Evolutionary conservation across 2,113 vertebrate genomes (phyloP), one percentile per base, ranked within the genome.

Genomic region (Xerus inauris): DNA sequence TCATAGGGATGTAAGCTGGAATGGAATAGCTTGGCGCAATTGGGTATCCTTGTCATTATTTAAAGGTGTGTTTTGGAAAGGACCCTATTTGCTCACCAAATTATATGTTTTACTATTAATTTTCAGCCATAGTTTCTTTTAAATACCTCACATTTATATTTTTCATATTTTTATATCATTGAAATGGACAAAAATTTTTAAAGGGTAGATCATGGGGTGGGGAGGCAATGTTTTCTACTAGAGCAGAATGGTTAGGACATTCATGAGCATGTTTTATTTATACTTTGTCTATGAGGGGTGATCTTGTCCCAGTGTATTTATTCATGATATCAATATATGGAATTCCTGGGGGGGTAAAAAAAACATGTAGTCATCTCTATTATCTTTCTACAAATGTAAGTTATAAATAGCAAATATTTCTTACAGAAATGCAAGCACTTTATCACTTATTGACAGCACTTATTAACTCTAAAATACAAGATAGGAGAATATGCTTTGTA

Each of bases 351-450:
- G n/a, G n/a, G n/a, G n/a, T n/a, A 24, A 6, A n/a, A 92, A 79
- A 1, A 6, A 82, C 11, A 49, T 49, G 10, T 17, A 75, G 28
- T 26, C 19, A 45, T 73, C 65, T 72, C 3, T 51, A 42, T 10
- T 38, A 17, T 49, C 8, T 73, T 83, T 16, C 38, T 87, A 35
- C 28, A 91, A 59, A 64, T 16, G 1, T 45, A 75, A 80, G 32
- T 87, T 94, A 14, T 40, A 80, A 64, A 86, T 49, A n/a, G 93
- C 62, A 95, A 59, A 45, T 72, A 69, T 77, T 87, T 12, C 35
- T 75, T 94, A 57, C n/a, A 8, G 13, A 28, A 93, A n/a, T 76
- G 32, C 10, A 45, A 80, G 71, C 1, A 28, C 3, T 9, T 67
- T 81, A 40, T 65, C 40, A 67, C 24, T 64, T 83, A 79, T 6